Evolutionary conservation across 2,888 invertebrate species (phyloP).

Genomic region (Pristionchus japonicus): DNA sequence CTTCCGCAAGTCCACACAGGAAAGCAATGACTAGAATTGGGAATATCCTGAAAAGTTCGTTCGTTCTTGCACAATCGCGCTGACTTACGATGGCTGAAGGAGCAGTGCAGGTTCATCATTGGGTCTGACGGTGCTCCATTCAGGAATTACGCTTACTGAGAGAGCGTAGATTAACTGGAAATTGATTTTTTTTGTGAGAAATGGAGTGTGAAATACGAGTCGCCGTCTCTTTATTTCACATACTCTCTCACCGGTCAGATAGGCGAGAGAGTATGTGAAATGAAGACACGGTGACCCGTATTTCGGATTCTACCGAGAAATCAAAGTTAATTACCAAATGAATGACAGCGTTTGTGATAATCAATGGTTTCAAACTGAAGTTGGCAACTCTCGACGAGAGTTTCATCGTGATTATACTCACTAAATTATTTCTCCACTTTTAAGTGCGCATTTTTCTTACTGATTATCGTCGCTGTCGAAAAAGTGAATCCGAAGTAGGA

Average conservation of each 20-base stretch:
- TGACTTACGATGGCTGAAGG: slow-evolving; percentile 1
- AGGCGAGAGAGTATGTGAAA: no score
- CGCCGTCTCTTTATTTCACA: no score
- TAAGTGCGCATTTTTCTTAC: neutral
- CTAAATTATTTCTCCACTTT: no score
- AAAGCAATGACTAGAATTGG: slow-evolving; percentile 31
- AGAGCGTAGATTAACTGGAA: neutral
- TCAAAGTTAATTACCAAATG: no score
- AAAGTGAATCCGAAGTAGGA: slow-evolving; percentile 43
- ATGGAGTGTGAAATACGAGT: no score
- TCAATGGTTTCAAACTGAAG: slow-evolving; percentile 29
- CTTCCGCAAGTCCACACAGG: slow-evolving; percentile 24
- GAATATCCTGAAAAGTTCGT: neutral
- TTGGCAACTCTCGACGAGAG: neutral
- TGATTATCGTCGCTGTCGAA: neutral
- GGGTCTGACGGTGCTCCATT: slow-evolving; percentile 1
- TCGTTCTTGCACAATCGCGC: no score
- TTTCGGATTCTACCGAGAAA: no score
- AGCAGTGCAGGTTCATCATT: neutral
- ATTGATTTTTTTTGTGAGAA: no score
- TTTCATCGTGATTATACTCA: slow-evolving; percentile 19
- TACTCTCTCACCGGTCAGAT: no score
- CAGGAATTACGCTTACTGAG: neutral
- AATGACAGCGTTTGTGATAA: neutral
- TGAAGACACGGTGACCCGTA: no score